Percentiles rank a stretch among this genome's conserved stretches.
These are phyloP conservation scores for Ceratotherium simum DNA, from an alignment of 2,113 vertebrate species.

Conservation along the genomic window DNA sequence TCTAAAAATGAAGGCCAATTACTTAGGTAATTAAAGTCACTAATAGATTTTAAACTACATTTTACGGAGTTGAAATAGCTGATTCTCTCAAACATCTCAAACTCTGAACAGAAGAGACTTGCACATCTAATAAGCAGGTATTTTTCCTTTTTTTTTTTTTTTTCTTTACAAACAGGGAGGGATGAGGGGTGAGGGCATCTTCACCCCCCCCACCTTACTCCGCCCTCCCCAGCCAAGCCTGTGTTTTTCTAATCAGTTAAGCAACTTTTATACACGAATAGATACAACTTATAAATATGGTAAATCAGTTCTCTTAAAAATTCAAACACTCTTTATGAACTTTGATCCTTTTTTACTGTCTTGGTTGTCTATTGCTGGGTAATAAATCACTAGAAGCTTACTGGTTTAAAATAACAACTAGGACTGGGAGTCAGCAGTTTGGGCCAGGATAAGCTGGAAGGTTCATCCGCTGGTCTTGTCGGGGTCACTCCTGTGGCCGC, in stretches of 20 bases:
- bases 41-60: slow-evolving; percentile 67
- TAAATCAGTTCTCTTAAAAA: background rate
- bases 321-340: background rate
- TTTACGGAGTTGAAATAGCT: slow-evolving; percentile 20
- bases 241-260: slow-evolving; percentile 36
- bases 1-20: slow-evolving; percentile 74
- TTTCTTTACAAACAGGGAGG: background rate
- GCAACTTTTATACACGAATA: background rate
- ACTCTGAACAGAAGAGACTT: background rate
- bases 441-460: background rate
- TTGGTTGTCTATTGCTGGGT: background rate
- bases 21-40: slow-evolving; percentile 76
- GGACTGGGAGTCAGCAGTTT: background rate
- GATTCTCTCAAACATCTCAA: background rate
- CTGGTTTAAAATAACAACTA: background rate
- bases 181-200: background rate
- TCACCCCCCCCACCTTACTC: background rate
- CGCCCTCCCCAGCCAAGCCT: background rate
- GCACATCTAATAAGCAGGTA: background rate
- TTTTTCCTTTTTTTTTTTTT: background rate
- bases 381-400: background rate
- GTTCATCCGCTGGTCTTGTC: background rate
- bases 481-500: background rate
- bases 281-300: background rate
- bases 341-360: background rate